Percentiles rank a stretch among this genome's conserved stretches.
These are phyloP conservation scores for Beris chalybata DNA, from an alignment of 2,888 invertebrate genomes.

Conservation along the genomic window DNA sequence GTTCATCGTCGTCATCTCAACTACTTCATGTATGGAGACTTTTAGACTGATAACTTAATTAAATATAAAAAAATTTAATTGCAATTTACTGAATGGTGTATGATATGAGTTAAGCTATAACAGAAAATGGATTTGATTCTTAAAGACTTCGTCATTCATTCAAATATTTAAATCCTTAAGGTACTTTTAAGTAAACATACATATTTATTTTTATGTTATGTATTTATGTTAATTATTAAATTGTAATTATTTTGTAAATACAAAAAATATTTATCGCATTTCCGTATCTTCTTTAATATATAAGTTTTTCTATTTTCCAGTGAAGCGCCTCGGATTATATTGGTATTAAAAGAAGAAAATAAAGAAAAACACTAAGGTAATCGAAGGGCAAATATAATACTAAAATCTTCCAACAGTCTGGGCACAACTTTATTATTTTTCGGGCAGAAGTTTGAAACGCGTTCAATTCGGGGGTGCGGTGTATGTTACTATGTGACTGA, in stretches of 20 bases:
- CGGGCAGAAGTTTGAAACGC: too few relatives aligned
- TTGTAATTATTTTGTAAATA: slow-evolving; percentile 40
- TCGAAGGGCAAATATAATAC: too few relatives aligned
- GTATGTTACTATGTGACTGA: too few relatives aligned
- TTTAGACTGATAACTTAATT: slow-evolving; percentile 39
- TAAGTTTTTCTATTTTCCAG: too few relatives aligned
- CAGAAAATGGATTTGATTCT: not conserved
- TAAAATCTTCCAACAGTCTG: too few relatives aligned
- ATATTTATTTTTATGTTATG: slow-evolving; percentile 31
- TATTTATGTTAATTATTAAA: slow-evolving; percentile 23
- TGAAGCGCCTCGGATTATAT: too few relatives aligned
- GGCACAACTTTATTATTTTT: too few relatives aligned
- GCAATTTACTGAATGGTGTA: not conserved
- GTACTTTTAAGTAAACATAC: slow-evolving; percentile 27
- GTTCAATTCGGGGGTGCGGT: too few relatives aligned
- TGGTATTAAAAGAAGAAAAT: too few relatives aligned
- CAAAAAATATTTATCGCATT: slow-evolving; percentile 28
- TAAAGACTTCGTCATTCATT: too few relatives aligned
- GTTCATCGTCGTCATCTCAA: slow-evolving; percentile 24
- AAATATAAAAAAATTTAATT: slow-evolving; percentile 14
- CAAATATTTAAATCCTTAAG: not conserved
- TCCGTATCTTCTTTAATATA: not conserved
- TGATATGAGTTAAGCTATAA: not conserved
- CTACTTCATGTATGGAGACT: slow-evolving; percentile 35
- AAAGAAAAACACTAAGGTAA: too few relatives aligned